phyloP scores from a whole-genome alignment of 2,797 vertebrate species.

The Decapterus maruadsi region DNA sequence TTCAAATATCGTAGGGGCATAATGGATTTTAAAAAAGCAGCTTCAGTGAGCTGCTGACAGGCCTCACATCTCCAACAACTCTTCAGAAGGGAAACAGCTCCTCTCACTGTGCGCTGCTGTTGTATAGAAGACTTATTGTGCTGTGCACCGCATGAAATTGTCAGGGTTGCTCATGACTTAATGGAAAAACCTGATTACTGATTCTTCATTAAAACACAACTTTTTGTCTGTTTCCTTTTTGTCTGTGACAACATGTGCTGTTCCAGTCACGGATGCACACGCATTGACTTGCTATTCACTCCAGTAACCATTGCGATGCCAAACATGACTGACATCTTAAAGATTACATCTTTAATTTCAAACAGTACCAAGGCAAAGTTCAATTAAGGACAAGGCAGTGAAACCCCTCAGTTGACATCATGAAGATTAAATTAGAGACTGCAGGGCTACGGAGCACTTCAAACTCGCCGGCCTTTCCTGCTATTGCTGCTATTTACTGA shows the following conservation, averaged over 20 bases:
- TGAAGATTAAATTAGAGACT: slow-evolving; percentile 48
- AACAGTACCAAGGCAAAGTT: slow-evolving; percentile 37
- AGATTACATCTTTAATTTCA: slow-evolving; percentile 39
- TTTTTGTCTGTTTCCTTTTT: background rate
- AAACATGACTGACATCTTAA: slow-evolving; percentile 14
- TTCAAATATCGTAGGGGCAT: background rate
- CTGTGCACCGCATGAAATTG: background rate
- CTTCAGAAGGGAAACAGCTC: background rate
- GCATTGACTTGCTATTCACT: slow-evolving; percentile 2
- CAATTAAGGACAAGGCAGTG: slow-evolving; percentile 37
- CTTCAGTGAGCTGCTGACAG: background rate
- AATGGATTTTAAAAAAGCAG: background rate
- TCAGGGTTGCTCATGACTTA: background rate
- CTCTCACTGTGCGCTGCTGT: slow-evolving; percentile 3
- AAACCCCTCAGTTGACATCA: slow-evolving; percentile 33
- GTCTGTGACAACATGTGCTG: background rate
- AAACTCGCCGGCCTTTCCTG: slow-evolving; percentile 22
- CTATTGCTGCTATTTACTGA: slow-evolving; percentile 53
- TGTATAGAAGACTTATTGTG: slow-evolving; percentile 3
- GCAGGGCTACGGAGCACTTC: slow-evolving; percentile 23
- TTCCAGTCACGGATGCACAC: background rate
- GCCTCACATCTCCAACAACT: background rate
- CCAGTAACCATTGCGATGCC: slow-evolving; percentile 1
- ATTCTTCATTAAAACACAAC: background rate
- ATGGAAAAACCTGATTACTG: background rate